These are phyloP conservation scores for Brachyistius frenatus DNA, from an alignment of 2,113 vertebrate genomes.

Conservation along the genomic window DNA sequence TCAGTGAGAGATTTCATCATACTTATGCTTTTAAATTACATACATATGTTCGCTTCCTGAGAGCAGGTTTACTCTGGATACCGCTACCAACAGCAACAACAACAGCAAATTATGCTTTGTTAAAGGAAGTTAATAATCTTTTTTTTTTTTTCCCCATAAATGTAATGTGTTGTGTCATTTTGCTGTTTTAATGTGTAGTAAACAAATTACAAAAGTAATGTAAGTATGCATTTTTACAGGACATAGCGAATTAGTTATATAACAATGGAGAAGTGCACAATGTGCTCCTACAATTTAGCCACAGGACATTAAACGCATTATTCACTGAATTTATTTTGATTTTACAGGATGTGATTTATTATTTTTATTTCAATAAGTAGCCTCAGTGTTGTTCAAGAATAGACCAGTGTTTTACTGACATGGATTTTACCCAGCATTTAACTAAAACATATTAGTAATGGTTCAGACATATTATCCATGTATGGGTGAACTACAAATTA, in stretches of 20 bases:
- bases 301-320: slow-evolving; percentile 19
- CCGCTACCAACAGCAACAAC: background rate
- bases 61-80: slow-evolving; percentile 9
- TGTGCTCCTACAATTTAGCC: slow-evolving; percentile 17
- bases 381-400: background rate
- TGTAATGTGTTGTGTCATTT: background rate
- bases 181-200: background rate
- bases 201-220: background rate
- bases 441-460: background rate
- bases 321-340: slow-evolving; percentile 8
- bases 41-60: background rate
- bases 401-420: slow-evolving; percentile 5
- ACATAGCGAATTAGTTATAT: background rate
- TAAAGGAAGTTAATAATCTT: background rate
- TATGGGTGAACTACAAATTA: background rate
- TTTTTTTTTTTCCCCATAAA: background rate
- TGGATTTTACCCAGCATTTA: background rate
- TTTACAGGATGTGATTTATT: slow-evolving; percentile 16
- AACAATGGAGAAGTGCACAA: background rate
- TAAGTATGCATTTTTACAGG: background rate
- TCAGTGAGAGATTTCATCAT: background rate
- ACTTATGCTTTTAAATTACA: background rate
- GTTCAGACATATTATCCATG: background rate
- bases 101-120: background rate
- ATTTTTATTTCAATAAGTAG: slow-evolving; percentile 14